Evolutionary conservation across 2,113 vertebrate genomes (phyloP).

Genomic region (Paramisgurnus dabryanus): DNA sequence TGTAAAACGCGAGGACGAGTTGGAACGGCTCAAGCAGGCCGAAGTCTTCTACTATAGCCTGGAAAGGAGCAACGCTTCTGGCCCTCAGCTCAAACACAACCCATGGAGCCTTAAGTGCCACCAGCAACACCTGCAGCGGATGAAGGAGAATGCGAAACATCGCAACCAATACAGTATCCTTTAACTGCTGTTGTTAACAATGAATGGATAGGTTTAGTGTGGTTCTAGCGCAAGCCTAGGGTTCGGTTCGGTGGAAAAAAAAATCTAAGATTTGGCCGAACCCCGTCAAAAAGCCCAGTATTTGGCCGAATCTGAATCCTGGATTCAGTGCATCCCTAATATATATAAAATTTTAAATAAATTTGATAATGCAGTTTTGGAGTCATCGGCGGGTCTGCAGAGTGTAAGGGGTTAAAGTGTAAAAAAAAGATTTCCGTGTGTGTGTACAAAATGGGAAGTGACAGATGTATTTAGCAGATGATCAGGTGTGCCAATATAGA

Average conservation of each 20-base stretch:
- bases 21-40: constrained; percentile 65
- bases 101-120: constrained; percentile 99
- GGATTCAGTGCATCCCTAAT: too few species aligned
- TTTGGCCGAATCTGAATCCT: too few species aligned
- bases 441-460: background rate
- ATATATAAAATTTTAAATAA: too few species aligned
- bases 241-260: too few species aligned
- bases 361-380: too few species aligned
- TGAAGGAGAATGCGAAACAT: constrained; percentile 98
- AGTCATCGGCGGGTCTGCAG: too few species aligned
- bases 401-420: too few species aligned
- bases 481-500: background rate
- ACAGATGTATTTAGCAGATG: background rate
- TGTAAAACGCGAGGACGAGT: constrained; percentile 86
- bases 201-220: too few species aligned
- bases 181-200: constrained; percentile 49
- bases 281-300: too few species aligned
- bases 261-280: too few species aligned
- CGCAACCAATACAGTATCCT: constrained; percentile 99
- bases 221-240: too few species aligned
- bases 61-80: constrained; percentile 87
- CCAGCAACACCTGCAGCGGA: constrained; percentile 94
- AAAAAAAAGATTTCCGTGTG: background rate
- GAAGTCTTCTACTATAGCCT: constrained; percentile 93
- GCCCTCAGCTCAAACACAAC: constrained; percentile 92